Base-by-base conservation (phyloP, 2,113 vertebrate species). In the Seriola quinqueradiata region DNA sequence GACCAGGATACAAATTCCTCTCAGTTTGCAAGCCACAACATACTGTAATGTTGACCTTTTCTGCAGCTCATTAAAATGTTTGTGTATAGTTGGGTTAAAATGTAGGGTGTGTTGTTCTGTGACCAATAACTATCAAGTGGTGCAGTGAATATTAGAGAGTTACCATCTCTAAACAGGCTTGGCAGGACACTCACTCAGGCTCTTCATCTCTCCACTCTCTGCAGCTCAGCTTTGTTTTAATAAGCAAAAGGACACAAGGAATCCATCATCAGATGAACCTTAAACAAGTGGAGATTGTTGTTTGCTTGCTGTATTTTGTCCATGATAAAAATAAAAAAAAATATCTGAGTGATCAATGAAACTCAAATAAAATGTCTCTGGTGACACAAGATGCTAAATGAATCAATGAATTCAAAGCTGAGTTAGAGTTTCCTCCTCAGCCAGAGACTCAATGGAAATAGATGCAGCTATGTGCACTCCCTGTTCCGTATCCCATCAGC, bases 1-100 rank as follows among this genome's bases (percentile, higher is more conserved):
- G 60, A 89, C 84, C 54, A 79, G 80, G 77, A 82, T 42, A 83
- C 82, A 89, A 87, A 89, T 90, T 91, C 87, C 91, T 68, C 79
- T 34, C 75, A 57, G 86, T 92, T 86, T 85, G 89, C 70, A 83
- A 89, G 77, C 57, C 68, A 75, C 75, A 68, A 75, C 81, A 68
- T 50, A 78, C 12, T 77, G 79, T 38, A n/a, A 25, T 16, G 12
- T 57, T 79, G 85, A 87, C 81, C 77, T 90, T 87, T 71, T 83
- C 73, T 75, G 73, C 25, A 12, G 80, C 68, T 75, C 68, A 36
- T 79, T 81, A 68, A 79, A 85, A 80, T 81, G 79, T 88, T 77
- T 82, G 77, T 79, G 73, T 64, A 23, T 52, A 44, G 50, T 86
- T 73, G 42, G 21, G 46, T 9, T 55, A 0, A 57, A 69, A 80